phyloP scores from a whole-genome alignment of 2,113 vertebrate genomes.

The Petrocephalus microphthalmus region DNA sequence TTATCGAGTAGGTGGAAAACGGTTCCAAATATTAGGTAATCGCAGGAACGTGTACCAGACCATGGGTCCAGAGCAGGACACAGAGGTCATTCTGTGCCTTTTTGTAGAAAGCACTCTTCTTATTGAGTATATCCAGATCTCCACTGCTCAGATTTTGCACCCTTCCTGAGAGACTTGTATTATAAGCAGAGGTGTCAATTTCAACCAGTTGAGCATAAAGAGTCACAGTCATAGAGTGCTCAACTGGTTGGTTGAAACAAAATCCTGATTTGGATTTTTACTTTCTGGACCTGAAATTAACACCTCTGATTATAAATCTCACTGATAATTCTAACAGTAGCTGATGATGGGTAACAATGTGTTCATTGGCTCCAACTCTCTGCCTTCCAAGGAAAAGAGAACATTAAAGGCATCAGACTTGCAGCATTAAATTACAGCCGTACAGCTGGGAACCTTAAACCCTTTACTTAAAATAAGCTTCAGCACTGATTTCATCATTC shows the following conservation, averaged over 20 bases:
- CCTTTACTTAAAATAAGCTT: not conserved
- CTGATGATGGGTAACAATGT: constrained; percentile 8
- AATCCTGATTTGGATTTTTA: no score
- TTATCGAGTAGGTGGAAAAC: not conserved
- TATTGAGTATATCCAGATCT: not conserved
- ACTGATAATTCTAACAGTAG: constrained; percentile 16
- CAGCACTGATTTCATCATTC: constrained; percentile 12
- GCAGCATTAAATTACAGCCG: not conserved
- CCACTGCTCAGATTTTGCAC: not conserved
- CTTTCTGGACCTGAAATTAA: no score
- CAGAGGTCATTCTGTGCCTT: not conserved
- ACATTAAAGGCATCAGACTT: constrained; percentile 9
- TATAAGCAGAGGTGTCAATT: no score
- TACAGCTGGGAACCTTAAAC: constrained; percentile 11
- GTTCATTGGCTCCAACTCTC: constrained; percentile 9
- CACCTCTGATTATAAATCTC: no score
- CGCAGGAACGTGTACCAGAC: no score
- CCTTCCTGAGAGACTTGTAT: not conserved
- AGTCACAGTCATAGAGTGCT: no score
- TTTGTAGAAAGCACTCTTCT: not conserved
- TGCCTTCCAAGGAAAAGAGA: constrained; percentile 8
- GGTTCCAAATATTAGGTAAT: not conserved
- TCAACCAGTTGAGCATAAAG: no score
- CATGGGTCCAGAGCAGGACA: not conserved
- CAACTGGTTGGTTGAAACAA: no score